Base-by-base conservation (phyloP, 2,797 vertebrate species). In the Loriculus beryllinus region DNA sequence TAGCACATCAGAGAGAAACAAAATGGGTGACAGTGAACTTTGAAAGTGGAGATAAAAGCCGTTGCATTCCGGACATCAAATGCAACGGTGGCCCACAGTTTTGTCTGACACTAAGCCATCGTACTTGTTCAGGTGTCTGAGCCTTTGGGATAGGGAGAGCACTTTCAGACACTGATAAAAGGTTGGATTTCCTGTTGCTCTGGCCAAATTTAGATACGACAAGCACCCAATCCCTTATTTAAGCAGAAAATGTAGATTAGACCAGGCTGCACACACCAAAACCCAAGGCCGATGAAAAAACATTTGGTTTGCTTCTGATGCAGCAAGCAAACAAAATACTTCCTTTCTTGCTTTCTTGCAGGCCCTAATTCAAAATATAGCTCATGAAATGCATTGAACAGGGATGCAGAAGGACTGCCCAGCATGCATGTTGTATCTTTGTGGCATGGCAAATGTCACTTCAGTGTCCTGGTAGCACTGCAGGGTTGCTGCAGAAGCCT, bases 1-100 rank as follows among this genome's bases (percentile, higher is more conserved):
- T 87, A 85, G 63, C 88, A 95, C 56, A 79, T 79, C 69, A 96
- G 63, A 87, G 83, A 33, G 82, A 88, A 80, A 39, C 47, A 21
- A 63, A 64, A 64, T 59, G 62, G 35, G 81, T 23, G 18, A 14
- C 39, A 22, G 26, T 77, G 65, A 78, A 49, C 45, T 59, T 84
- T 49, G 70, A 79, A 92, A 89, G 60, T 12, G 25, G n/a, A 37
- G 74, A 82, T 82, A 56, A 96, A 89, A 92, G 37, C 51, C 60
- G 47, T 33, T 74, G 25, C 31, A 7, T 79, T 90, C 51, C 54
- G 0, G 1, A 37, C 26, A 35, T 65, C n/a, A 35, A 23, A 52
- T 43, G 33, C 29, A 59, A 2, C 37, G 35, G 64, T 7, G 31
- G 42, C 39, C 35, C 3, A 5, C 6, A 2, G 35, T 17, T 76